Percentiles rank a stretch among this genome's conserved stretches.
Conservation (phyloP, 2,797 vertebrate species). For the Karalla daura region DNA sequence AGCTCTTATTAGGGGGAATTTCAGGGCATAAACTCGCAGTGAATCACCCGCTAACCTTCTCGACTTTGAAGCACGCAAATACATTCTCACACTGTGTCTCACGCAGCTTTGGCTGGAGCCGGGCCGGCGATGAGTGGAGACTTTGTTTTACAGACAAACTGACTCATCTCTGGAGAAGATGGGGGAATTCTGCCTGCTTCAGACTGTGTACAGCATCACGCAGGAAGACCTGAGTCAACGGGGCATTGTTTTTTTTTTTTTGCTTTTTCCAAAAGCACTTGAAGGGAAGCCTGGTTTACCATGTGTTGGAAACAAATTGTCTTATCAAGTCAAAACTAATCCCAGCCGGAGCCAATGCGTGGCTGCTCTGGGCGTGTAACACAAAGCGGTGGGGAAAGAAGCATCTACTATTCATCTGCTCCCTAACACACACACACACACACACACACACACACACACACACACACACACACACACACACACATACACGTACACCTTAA, state of each 20-base stretch:
- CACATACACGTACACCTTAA: too few species aligned
- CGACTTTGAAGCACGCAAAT: conserved; percentile 42
- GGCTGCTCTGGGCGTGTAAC: not conserved
- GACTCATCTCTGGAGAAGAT: conserved; percentile 72
- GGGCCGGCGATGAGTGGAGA: conserved; percentile 57
- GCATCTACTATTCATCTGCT: not conserved
- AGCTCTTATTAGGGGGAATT: conserved; percentile 43
- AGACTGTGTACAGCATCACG: conserved; percentile 43
- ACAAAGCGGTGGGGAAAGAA: conserved; percentile 5
- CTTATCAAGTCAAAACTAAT: conserved; percentile 33
- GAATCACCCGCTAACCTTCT: conserved; percentile 62
- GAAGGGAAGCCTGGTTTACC: conserved; percentile 32
- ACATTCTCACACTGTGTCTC: conserved; percentile 74
- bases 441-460: too few species aligned
- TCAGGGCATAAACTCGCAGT: conserved; percentile 43
- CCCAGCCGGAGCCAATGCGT: not conserved
- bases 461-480: too few species aligned
- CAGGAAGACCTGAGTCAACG: conserved; percentile 61
- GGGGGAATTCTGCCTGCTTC: conserved; percentile 69
- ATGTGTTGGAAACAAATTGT: conserved; percentile 14
- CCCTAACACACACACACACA: too few species aligned
- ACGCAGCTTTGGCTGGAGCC: conserved; percentile 50
- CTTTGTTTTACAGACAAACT: conserved; percentile 73
- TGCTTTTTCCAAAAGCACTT: conserved; percentile 37
- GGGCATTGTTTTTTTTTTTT: conserved; percentile 37